Percentiles rank a stretch among this genome's conserved stretches.
phyloP scores from a whole-genome alignment of 2,113 vertebrate genomes.

The Turdus rufiventris region DNA sequence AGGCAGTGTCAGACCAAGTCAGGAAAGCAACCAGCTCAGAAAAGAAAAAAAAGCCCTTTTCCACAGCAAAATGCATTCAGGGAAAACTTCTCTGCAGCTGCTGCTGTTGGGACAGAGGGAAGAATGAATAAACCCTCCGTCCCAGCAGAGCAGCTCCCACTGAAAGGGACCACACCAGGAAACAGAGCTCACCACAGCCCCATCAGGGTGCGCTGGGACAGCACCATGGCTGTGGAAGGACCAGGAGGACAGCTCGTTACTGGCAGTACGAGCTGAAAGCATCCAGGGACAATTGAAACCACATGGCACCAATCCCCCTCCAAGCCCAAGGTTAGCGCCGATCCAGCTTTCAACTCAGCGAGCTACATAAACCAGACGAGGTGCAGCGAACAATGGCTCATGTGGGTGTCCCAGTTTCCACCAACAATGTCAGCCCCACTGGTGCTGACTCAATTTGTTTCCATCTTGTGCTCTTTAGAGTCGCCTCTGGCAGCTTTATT shows the following conservation, averaged over 20 bases:
- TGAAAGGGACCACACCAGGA: conserved; percentile 7
- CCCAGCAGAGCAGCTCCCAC: background rate
- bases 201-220: conserved; percentile 3
- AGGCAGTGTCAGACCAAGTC: background rate
- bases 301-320: conserved; percentile 24
- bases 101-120: background rate
- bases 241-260: background rate
- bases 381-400: conserved; percentile 45
- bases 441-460: conserved; percentile 49
- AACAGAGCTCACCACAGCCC: background rate
- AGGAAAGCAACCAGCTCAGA: background rate
- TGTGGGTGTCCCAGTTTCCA: conserved; percentile 45
- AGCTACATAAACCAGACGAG: conserved; percentile 61
- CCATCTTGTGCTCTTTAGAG: conserved; percentile 27
- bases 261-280: background rate
- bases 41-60: background rate
- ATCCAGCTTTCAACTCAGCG: conserved; percentile 40
- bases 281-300: conserved; percentile 38
- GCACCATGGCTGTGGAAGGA: background rate
- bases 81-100: background rate
- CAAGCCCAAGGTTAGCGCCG: conserved; percentile 20
- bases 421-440: conserved; percentile 39
- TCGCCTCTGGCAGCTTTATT: conserved; percentile 33
- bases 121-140: background rate
- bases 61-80: background rate